These are phyloP conservation scores for Ferrisia virgata DNA, from an alignment of 2,888 invertebrate genomes.

Conservation along the genomic window DNA sequence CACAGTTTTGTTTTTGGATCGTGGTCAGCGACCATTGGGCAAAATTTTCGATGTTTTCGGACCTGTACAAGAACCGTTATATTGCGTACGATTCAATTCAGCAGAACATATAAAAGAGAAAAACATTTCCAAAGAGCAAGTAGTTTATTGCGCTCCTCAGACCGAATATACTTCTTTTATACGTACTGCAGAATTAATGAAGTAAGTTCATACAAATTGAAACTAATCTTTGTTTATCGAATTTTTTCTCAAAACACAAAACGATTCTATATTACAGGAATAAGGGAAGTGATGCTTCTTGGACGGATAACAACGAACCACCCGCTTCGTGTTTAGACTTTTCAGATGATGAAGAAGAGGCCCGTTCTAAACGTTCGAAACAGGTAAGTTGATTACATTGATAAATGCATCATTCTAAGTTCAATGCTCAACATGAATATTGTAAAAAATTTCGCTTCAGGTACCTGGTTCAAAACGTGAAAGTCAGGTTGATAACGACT, in stretches of 20 bases:
- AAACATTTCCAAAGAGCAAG: constrained; percentile 65
- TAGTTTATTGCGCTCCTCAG: constrained; percentile 79
- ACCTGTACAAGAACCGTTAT: constrained; percentile 77
- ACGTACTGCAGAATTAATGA: constrained; percentile 68
- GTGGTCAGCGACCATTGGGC: constrained; percentile 71
- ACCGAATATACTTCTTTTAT: constrained; percentile 73
- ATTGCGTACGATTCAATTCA: constrained; percentile 87
- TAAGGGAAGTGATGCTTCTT: constrained; percentile 85
- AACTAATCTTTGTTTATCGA: background rate
- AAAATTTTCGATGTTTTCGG: constrained; percentile 91
- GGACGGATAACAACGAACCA: constrained; percentile 77
- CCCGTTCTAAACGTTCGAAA: constrained; percentile 52
- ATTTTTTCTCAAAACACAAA: background rate
- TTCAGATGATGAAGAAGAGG: constrained; percentile 86
- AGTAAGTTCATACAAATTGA: constrained; percentile 54
- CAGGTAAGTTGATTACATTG: background rate
- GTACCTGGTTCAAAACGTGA: background rate
- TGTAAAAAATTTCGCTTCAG: background rate
- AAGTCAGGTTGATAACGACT: background rate
- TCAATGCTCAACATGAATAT: too few relatives aligned
- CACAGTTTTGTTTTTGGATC: constrained; percentile 79
- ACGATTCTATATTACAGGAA: constrained; percentile 51
- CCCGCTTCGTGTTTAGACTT: constrained; percentile 71
- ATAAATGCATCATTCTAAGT: too few relatives aligned
- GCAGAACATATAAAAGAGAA: constrained; percentile 68